Conservation (phyloP, 2,113 vertebrate genomes). For the mouse (Mus musculus) region DNA sequence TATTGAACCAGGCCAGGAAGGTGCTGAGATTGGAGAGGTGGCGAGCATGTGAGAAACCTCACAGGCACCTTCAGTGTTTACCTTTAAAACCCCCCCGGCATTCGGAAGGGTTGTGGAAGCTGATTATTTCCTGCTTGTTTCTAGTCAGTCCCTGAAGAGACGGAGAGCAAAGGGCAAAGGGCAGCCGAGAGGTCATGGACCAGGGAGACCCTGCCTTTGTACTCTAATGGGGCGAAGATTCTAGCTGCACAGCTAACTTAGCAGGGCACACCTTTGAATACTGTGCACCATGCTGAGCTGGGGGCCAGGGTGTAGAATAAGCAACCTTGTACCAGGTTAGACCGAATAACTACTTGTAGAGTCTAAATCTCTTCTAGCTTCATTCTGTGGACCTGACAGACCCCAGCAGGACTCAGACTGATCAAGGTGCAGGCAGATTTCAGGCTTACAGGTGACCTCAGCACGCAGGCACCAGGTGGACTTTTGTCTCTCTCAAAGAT, state of each 20-base stretch:
- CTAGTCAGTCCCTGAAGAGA: slow-evolving; percentile 1
- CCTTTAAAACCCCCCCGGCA: slow-evolving; percentile 18
- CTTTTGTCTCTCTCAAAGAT: slow-evolving; percentile 29
- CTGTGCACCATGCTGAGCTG: too few relatives aligned
- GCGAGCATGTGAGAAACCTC: slow-evolving; percentile 21
- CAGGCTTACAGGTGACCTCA: not conserved
- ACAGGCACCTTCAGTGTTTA: not conserved
- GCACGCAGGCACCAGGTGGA: not conserved
- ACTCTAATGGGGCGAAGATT: fast-evolving
- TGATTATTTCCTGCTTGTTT: slow-evolving; percentile 47
- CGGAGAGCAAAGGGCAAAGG: slow-evolving; percentile 5
- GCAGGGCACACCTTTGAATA: not conserved
- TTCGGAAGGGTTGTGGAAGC: not conserved
- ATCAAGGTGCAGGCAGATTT: not conserved
- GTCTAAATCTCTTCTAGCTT: not conserved
- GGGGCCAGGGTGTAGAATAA: not conserved
- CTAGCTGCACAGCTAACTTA: not conserved
- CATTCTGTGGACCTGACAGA: not conserved
- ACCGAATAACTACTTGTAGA: not conserved
- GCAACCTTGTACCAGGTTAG: not conserved
- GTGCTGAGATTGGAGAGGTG: not conserved
- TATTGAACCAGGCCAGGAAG: slow-evolving; percentile 48
- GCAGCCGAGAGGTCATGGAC: not conserved
- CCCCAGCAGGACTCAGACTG: not conserved
- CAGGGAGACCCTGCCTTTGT: not conserved